Evolutionary conservation across 2,888 invertebrate species (phyloP), one percentile per base, ranked within the genome.

Genomic region (Isoperla grammatica): DNA sequence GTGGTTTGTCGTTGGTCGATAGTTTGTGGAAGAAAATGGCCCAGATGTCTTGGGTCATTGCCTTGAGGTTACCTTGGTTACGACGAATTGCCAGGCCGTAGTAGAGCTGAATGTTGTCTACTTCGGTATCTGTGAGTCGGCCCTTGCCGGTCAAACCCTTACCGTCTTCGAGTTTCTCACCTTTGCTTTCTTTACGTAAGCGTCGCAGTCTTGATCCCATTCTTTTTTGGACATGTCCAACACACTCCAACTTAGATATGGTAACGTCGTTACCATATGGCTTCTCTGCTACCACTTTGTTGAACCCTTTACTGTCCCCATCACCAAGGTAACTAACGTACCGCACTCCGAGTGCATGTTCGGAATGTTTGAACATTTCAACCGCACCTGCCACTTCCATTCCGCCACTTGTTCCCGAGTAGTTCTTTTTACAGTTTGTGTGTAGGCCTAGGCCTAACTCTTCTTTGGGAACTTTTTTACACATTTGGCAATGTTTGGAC

Each of bases 321-420:
- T 60, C 59, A n/a, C 61, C 64, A 15, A 66, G 62, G 50, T 65
- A 67, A 20, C 60, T 63, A 6, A 37, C 40, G 50, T 56, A 65
- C 59, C 48, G 56, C 2, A 64, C 58, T 15, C 39, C 17, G 23
- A 63, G 61, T 43, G 48, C 57, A 35, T 58, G 19, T 15, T 23
- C 61, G 12, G 63, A 64, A 22, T 61, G 53, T 9, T 15, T 15
- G 23, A 64, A 64, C 56, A 64, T 64, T 49, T 64, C 61, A 15
- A 63, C 59, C 12, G 56, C 61, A 6, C 61, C 40, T 20, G 61
- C 61, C 2, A 61, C 60, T 50, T 66, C 64, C 63, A 66, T 65
- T 49, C 62, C 64, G 13, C 63, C 65, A n/a, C n/a, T n/a, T n/a
- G n/a, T n/a, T n/a, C n/a, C n/a, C n/a, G n/a, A n/a, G n/a, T n/a